phyloP scores from a whole-genome alignment of 2,797 vertebrate genomes.

The Takifugu rubripes region DNA sequence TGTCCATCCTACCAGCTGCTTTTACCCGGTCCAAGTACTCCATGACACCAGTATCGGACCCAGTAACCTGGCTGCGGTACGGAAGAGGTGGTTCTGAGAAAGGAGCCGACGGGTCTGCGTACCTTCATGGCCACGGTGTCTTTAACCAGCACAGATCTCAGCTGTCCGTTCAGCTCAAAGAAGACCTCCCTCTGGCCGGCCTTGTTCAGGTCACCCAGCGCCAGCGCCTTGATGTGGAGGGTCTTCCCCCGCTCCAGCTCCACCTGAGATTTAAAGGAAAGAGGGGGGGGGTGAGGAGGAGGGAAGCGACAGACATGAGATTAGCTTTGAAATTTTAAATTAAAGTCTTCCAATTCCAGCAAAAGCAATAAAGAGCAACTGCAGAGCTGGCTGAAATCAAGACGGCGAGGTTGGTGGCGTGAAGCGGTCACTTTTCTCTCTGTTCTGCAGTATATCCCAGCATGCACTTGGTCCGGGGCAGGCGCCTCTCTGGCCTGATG shows the following conservation, averaged over 20 bases:
- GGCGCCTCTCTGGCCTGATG: too few species aligned
- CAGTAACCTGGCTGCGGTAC: too few species aligned
- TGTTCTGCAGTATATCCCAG: not conserved
- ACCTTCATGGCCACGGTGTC: conserved; percentile 94
- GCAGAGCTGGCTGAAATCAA: conserved; percentile 9
- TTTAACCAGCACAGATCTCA: conserved; percentile 89
- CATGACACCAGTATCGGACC: too few species aligned
- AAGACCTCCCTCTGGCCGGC: conserved; percentile 93
- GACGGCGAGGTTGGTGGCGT: conserved; percentile 8
- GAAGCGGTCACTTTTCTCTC: conserved; percentile 14
- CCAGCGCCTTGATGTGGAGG: conserved; percentile 93
- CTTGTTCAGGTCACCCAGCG: conserved; percentile 89
- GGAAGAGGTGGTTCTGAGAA: too few species aligned
- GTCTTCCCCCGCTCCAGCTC: conserved; percentile 92
- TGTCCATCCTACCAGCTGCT: too few species aligned
- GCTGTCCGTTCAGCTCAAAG: conserved; percentile 94
- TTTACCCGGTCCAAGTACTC: too few species aligned
- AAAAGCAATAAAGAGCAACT: conserved; percentile 22
- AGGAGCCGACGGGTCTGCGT: not conserved
- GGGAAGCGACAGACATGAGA: conserved; percentile 17
- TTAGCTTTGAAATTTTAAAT: conserved; percentile 29
- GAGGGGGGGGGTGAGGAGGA: not conserved
- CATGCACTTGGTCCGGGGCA: too few species aligned
- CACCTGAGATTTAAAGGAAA: conserved; percentile 72
- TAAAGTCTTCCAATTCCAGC: not conserved